A percentile compares a stretch with the other conserved stretches of the same genome.
Conservation (phyloP, 2,113 vertebrate species). For the Microtus ochrogaster region DNA sequence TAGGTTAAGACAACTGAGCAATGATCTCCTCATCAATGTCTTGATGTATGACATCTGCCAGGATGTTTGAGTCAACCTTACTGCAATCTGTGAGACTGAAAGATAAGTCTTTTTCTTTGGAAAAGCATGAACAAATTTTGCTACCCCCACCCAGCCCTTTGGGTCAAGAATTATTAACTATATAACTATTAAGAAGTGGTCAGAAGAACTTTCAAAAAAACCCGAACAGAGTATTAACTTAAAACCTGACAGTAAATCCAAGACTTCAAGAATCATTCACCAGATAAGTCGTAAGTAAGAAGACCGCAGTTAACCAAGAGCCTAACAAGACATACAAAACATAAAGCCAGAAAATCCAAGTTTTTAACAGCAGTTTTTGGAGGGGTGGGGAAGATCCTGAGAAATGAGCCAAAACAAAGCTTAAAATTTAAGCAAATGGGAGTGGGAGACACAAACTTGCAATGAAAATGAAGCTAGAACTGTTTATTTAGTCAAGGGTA, state of each 20-base stretch:
- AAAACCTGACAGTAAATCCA: slow-evolving; percentile 1
- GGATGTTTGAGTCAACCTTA: not conserved
- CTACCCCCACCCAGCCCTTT: not conserved
- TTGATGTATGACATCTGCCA: not conserved
- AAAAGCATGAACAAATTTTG: not conserved
- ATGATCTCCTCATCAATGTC: not conserved
- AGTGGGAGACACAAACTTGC: not conserved
- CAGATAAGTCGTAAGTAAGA: not conserved
- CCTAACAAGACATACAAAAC: not conserved
- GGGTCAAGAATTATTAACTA: not conserved
- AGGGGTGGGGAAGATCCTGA: not conserved
- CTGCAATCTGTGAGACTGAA: not conserved
- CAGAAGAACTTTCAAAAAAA: not conserved
- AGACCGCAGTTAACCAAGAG: not conserved
- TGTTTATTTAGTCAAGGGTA: slow-evolving; percentile 8
- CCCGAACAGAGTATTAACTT: not conserved
- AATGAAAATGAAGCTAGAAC: not conserved
- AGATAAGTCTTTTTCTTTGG: not conserved
- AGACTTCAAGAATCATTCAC: not conserved
- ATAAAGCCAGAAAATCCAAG: slow-evolving; percentile 22
- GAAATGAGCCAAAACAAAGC: slow-evolving; percentile 9
- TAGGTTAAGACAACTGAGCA: not conserved
- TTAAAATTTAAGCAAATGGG: not conserved
- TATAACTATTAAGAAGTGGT: not conserved
- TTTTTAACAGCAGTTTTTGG: slow-evolving; percentile 3